Percentiles rank a stretch among this genome's conserved stretches.
Evolutionary conservation across 2,113 vertebrate genomes (phyloP).

Genomic region (Morone saxatilis): DNA sequence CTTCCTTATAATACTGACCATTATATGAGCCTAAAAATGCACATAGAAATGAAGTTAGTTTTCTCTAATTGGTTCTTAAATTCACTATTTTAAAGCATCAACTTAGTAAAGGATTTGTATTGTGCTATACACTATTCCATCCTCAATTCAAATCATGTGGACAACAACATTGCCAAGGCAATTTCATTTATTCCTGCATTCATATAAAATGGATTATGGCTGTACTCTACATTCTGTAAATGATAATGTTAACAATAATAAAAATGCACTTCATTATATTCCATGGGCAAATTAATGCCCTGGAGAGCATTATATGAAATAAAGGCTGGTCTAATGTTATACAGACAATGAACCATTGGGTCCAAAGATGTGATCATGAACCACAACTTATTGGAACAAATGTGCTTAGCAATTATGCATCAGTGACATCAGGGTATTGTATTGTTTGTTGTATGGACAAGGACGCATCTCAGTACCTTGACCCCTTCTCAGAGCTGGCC

Average conservation of each 20-base stretch:
- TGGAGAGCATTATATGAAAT: conserved; percentile 60
- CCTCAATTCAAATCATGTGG: conserved; percentile 31
- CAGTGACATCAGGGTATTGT: conserved; percentile 59
- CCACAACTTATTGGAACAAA: conserved; percentile 67
- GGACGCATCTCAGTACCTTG: conserved; percentile 73
- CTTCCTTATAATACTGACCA: not conserved
- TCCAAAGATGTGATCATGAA: conserved; percentile 64
- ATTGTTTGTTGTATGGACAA: conserved; percentile 64
- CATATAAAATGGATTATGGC: conserved; percentile 53
- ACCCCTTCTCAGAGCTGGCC: conserved; percentile 64
- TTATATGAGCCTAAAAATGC: conserved; percentile 27
- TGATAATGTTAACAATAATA: conserved; percentile 64
- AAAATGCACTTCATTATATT: conserved; percentile 66
- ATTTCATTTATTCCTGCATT: conserved; percentile 58
- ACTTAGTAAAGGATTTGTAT: conserved; percentile 25
- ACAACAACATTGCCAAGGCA: conserved; percentile 40
- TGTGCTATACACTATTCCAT: conserved; percentile 19
- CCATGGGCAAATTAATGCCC: conserved; percentile 62
- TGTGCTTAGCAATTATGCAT: conserved; percentile 67
- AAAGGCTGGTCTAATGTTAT: conserved; percentile 50
- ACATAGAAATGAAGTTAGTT: conserved; percentile 25
- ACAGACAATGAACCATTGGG: conserved; percentile 63
- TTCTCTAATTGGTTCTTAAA: conserved; percentile 33
- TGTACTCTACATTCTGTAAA: conserved; percentile 58
- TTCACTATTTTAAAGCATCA: conserved; percentile 17